A percentile compares a stretch with the other conserved stretches of the same genome.
phyloP scores from a whole-genome alignment of 2,113 vertebrate species.

The Neolamprologus hecqui region DNA sequence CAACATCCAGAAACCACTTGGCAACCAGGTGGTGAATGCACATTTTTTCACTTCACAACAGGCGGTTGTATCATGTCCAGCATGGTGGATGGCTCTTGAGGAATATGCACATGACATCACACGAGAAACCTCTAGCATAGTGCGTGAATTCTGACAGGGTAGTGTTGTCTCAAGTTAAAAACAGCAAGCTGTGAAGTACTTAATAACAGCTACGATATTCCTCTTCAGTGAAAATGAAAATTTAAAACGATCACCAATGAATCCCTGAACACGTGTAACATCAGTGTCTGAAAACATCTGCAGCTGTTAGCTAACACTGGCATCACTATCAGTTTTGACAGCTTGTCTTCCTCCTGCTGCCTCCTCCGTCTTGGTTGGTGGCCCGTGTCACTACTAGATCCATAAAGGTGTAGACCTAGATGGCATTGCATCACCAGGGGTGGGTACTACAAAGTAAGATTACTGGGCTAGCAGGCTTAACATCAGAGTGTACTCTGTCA shows the following conservation, averaged over 20 bases:
- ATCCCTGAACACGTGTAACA: not conserved
- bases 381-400: not conserved
- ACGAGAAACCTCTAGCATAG: not conserved
- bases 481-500: not conserved
- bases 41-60: not conserved
- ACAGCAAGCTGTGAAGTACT: not conserved
- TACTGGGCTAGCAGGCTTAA: not conserved
- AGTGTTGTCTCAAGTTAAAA: not conserved
- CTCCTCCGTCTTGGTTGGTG: not conserved
- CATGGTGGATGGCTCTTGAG: not conserved
- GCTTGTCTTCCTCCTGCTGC: not conserved
- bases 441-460: not conserved
- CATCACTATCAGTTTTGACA: not conserved
- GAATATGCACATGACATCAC: not conserved
- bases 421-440: not conserved
- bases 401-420: not conserved
- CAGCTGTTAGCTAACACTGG: not conserved
- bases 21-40: not conserved
- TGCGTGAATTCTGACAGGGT: not conserved
- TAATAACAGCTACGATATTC: not conserved
- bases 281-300: not conserved
- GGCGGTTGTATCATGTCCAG: not conserved
- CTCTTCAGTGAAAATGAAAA: not conserved
- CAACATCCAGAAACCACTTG: not conserved
- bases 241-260: not conserved